Conservation (phyloP, 1,140 invertebrate genomes). For the Octopus sinensis region DNA sequence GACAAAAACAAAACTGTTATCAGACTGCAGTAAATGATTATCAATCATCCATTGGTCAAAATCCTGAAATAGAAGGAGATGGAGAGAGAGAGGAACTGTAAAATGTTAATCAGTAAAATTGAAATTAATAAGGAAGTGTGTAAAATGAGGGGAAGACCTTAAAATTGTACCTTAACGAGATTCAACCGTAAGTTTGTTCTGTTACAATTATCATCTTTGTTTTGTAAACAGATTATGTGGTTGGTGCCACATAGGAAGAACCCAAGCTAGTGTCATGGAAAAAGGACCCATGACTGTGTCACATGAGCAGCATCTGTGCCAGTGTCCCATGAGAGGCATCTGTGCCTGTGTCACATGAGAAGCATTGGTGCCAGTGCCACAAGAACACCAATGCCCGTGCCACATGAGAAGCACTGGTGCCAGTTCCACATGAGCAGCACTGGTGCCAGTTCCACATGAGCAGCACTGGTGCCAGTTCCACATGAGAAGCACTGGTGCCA, state of each 20-base stretch:
- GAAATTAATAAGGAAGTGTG: not conserved
- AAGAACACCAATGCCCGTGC: too few relatives aligned
- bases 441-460: too few relatives aligned
- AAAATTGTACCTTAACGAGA: not conserved
- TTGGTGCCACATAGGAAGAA: not conserved
- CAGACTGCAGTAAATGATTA: constrained; percentile 48
- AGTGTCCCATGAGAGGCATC: too few relatives aligned
- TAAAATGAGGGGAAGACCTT: not conserved
- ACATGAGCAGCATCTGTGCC: too few relatives aligned
- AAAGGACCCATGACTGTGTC: too few relatives aligned
- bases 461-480: too few relatives aligned
- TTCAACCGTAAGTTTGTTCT: not conserved
- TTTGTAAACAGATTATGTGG: not conserved
- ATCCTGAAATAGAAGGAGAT: constrained; percentile 37
- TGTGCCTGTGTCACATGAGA: too few relatives aligned
- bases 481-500: too few relatives aligned
- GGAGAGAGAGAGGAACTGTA: not conserved
- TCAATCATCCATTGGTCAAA: constrained; percentile 59
- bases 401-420: too few relatives aligned
- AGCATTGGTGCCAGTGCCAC: too few relatives aligned
- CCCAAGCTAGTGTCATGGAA: too few relatives aligned
- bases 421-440: too few relatives aligned
- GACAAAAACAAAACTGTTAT: constrained; percentile 59
- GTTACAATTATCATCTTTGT: not conserved
- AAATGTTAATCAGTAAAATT: not conserved